phyloP scores from a whole-genome alignment of 2,113 vertebrate genomes.

The Myotis lucifugus region DNA sequence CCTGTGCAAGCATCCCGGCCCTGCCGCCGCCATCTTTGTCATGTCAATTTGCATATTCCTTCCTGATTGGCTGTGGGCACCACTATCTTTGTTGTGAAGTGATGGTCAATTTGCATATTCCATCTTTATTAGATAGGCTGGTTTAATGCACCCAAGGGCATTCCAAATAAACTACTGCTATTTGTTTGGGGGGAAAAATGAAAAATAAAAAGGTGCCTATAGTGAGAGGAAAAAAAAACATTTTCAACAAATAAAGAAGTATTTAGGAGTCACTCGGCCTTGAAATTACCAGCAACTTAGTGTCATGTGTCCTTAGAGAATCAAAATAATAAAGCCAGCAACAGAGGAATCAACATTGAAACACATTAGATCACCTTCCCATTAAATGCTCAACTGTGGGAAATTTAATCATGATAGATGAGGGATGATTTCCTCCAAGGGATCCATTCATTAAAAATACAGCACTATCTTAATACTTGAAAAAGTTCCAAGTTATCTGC shows the following conservation, averaged over 20 bases:
- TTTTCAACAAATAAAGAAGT: slow-evolving; percentile 38
- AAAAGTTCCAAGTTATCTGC: not conserved
- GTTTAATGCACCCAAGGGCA: not conserved
- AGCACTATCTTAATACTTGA: not conserved
- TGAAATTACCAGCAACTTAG: slow-evolving; percentile 7
- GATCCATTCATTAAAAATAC: not conserved
- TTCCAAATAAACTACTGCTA: not conserved
- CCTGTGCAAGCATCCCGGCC: no score
- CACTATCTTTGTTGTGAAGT: no score
- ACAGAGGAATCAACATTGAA: not conserved
- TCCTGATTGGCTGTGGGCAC: no score
- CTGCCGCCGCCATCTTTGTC: no score
- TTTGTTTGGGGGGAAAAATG: not conserved
- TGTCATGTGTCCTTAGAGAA: not conserved
- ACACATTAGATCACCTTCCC: slow-evolving; percentile 2
- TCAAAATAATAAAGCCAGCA: not conserved
- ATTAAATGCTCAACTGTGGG: not conserved
- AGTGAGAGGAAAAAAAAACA: not conserved
- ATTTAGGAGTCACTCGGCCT: slow-evolving; percentile 30
- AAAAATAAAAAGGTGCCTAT: not conserved
- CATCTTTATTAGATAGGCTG: no score
- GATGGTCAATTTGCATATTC: no score
- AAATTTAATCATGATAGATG: not conserved
- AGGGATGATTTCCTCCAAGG: not conserved
- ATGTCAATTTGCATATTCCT: no score